Base-by-base conservation (phyloP, 1,140 invertebrate species). In the Penaeus japonicus region DNA sequence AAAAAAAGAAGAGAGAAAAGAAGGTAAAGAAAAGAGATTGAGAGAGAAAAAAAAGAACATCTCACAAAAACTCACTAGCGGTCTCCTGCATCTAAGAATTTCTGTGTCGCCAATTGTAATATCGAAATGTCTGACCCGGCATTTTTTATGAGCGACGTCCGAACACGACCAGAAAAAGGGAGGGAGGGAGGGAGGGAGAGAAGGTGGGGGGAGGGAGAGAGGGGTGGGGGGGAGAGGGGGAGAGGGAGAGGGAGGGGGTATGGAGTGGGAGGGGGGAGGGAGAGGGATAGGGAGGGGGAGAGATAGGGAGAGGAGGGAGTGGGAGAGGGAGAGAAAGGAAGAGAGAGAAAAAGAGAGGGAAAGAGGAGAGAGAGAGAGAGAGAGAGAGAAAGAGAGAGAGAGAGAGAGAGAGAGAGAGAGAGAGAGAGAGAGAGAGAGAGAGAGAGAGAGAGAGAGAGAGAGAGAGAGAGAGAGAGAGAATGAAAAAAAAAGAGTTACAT, bases 101-200 rank as follows among this genome's bases (percentile, higher is more conserved):
- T 85, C 80, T 55, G 59, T 30, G 65, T 55, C 84, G 84, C 70
- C 65, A 77, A 77, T 77, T 77, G 70, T 85, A 85, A 85, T 84
- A 84, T 84, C 83, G 70, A 85, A 85, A 85, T 85, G 84, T 75
- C 84, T 84, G 83, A 84, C 83, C 70, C 39, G 83, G 70, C 83
- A 75, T 84, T 84, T 84, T 84, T 84, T 70, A 84, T 82, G 80
- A 57, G 54, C 54, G 80, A 32, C 80, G 80, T 82, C 54, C 80
- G 80, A 82, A 82, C 80, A 10, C 53, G 79, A 54, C 24, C 35
- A n/a, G 47, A 2, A 39, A 32, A 47, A 47, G 30, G 30, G 24
- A 54, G 27, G 35, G 27, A 53, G 65, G 65, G 30, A 7, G 39
- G 39, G 7, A 65, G 22, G 35, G 39, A 70, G 59, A 10, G 83